Conservation (phyloP, 1,140 invertebrate species). For the Ceratina calcarata region DNA sequence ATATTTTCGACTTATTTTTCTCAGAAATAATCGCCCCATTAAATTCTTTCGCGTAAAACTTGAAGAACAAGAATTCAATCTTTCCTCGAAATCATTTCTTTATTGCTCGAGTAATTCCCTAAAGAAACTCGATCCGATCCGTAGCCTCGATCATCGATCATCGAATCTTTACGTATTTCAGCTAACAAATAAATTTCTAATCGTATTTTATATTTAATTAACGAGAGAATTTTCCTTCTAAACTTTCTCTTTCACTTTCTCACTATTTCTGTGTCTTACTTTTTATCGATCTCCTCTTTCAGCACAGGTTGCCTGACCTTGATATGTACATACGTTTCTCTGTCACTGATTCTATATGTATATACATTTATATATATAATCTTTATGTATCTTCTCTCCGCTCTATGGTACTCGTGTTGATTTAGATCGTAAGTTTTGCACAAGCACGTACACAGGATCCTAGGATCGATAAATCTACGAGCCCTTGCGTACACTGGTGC, state of each 20-base stretch:
- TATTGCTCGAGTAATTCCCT: neutral
- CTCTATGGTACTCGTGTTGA: slow-evolving; percentile 7
- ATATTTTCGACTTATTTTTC: slow-evolving; percentile 9
- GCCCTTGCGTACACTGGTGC: neutral
- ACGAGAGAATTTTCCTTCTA: slow-evolving; percentile 9
- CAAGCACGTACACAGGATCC: slow-evolving; percentile 47
- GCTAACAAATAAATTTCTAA: slow-evolving; percentile 12
- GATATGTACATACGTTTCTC: slow-evolving; percentile 49
- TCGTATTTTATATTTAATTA: too few relatives aligned
- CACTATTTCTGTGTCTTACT: slow-evolving; percentile 43
- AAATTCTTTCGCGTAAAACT: neutral
- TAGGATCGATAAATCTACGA: neutral
- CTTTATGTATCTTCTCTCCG: neutral
- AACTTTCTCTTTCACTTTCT: slow-evolving; percentile 27
- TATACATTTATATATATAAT: slow-evolving; percentile 26
- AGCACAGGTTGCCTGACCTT: slow-evolving; percentile 74
- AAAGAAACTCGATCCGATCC: neutral
- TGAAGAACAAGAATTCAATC: neutral
- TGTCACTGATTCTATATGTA: slow-evolving; percentile 35
- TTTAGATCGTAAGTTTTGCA: slow-evolving; percentile 24
- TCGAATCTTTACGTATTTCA: slow-evolving; percentile 53
- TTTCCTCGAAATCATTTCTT: neutral
- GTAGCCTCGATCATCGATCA: neutral
- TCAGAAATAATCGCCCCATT: neutral
- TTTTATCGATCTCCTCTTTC: slow-evolving; percentile 56